Conservation (phyloP, 2,888 invertebrate species). For the Acronicta leporina region DNA sequence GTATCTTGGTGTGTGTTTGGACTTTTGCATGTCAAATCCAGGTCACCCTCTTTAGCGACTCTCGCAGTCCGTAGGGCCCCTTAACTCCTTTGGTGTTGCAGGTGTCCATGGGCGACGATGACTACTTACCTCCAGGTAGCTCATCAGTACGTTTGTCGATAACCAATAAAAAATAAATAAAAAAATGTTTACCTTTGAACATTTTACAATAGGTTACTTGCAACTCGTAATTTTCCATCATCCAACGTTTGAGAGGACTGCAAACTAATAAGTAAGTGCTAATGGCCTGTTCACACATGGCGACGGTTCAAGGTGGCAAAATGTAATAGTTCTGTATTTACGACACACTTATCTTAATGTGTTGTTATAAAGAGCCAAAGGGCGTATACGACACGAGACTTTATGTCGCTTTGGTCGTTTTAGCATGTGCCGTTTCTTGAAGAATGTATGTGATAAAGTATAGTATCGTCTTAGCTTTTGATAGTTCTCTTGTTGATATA, state of each 20-base stretch:
- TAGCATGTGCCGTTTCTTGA: background rate
- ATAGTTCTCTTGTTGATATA: too few relatives aligned
- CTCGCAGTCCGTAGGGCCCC: too few relatives aligned
- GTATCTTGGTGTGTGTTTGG: too few relatives aligned
- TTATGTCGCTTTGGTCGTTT: too few relatives aligned
- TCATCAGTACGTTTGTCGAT: too few relatives aligned
- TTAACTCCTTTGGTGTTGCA: too few relatives aligned
- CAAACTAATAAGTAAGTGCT: conserved; percentile 48
- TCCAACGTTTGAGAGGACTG: conserved; percentile 32
- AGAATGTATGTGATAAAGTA: background rate
- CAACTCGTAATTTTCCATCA: conserved; percentile 40
- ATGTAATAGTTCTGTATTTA: conserved; percentile 37
- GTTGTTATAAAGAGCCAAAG: conserved; percentile 1
- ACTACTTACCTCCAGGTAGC: too few relatives aligned
- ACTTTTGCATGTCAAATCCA: too few relatives aligned
- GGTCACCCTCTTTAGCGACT: too few relatives aligned
- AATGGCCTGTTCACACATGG: conserved; percentile 51
- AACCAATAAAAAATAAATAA: too few relatives aligned
- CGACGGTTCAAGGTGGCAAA: conserved; percentile 46
- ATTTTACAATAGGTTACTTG: conserved; percentile 16
- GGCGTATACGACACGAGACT: background rate
- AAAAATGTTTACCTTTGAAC: conserved; percentile 15
- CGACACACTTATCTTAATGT: conserved; percentile 31
- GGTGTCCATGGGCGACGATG: too few relatives aligned
- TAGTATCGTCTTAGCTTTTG: too few relatives aligned